These are phyloP conservation scores for Macrobrachium nipponense DNA, from an alignment of 1,140 invertebrate genomes.

Conservation along the genomic window DNA sequence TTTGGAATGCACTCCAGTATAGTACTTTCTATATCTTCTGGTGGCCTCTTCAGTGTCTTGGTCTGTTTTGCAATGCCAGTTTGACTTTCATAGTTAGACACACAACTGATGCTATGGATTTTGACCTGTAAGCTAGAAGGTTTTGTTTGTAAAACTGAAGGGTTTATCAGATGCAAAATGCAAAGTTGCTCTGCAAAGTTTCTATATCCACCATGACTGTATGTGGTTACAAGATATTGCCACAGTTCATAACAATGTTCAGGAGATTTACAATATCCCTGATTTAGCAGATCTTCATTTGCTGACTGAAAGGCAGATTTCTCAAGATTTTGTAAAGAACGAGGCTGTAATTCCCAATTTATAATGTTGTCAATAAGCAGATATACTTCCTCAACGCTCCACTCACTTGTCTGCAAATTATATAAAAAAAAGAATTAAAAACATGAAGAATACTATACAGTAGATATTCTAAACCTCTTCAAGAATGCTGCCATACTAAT, in stretches of 20 bases:
- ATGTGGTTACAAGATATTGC: constrained; percentile 39
- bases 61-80: background rate
- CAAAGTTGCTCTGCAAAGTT: constrained; percentile 30
- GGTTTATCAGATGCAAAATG: constrained; percentile 18
- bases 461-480: no score
- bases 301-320: constrained; percentile 5
- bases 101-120: background rate
- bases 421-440: background rate
- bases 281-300: constrained; percentile 2
- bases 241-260: constrained; percentile 39
- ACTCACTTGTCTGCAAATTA: constrained; percentile 22
- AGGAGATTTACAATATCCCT: constrained; percentile 35
- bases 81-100: background rate
- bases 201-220: constrained; percentile 34
- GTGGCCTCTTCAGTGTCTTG: background rate
- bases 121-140: background rate
- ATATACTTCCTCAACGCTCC: constrained; percentile 37
- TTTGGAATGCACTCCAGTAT: background rate
- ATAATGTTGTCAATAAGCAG: constrained; percentile 21
- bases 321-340: background rate
- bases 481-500: no score
- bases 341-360: constrained; percentile 31
- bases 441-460: no score
- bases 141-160: constrained; percentile 7
- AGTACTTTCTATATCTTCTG: background rate